Evolutionary conservation across 1,140 invertebrate genomes (phyloP), one percentile per base, ranked within the genome.

Genomic region (Micrasema minimum): DNA sequence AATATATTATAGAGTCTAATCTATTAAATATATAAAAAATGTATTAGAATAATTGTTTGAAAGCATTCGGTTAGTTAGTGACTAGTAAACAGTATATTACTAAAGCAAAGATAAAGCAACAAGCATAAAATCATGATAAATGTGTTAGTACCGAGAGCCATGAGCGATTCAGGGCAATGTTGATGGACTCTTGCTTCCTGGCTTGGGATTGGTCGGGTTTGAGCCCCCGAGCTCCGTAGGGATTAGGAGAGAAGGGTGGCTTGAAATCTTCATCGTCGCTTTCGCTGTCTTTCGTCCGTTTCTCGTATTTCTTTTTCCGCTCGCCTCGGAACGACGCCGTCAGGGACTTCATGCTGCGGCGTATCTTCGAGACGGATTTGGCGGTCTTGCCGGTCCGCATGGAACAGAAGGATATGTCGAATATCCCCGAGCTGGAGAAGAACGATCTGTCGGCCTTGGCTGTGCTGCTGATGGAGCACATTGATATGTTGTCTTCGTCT

Each of bases 61-160:
- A 23, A 48, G n/a, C n/a, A 26, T 48, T 12, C 31, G 31, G 26
- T 55, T 12, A 55, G 26, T 31, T n/a, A n/a, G 26, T 4, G 26
- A 31, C 26, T n/a, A 31, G 7, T 31, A 31, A 4, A 31, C 26
- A 31, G n/a, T 31, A 31, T 31, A 31, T 31, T 31, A 31, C 26
- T 4, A 38, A 62, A 38, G 57, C 50, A 48, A 38, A 71, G 46
- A 64, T n/a, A 22, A 66, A 38, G 64, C 45, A 65, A 71, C 26
- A 23, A 23, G 41, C 45, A 22, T 35, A 62, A 64, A 64, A 64
- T 48, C 6, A 64, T 64, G 66, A 72, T 50, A 62, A 72, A 67
- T 46, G 80, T 78, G 83, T 85, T 85, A 85, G 83, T 85, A 85
- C 83, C 83, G 82, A 82, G 78, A 82, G 80, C 80, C 45, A 64